phyloP scores from a whole-genome alignment of 2,113 vertebrate genomes.

The Ibidorhyncha struthersii region DNA sequence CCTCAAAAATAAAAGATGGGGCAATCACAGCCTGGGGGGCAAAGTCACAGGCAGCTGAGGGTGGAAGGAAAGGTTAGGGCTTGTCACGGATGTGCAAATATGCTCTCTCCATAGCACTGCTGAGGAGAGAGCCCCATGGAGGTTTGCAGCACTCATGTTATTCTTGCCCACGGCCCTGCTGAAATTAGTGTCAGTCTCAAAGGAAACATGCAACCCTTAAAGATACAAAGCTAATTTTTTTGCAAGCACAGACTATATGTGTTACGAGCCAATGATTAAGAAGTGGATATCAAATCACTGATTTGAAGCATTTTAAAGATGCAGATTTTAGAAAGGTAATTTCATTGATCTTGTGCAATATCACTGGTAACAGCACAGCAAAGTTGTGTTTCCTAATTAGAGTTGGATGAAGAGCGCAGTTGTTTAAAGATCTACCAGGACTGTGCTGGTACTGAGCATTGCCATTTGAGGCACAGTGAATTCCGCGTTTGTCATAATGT shows the following conservation, averaged over 20 bases:
- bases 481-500: not conserved
- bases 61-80: not conserved
- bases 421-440: not conserved
- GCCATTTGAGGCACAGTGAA: not conserved
- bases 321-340: not conserved
- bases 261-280: not conserved
- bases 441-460: not conserved
- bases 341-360: not conserved
- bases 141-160: not conserved
- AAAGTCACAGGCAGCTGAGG: not conserved
- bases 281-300: not conserved
- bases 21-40: not conserved
- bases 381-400: not conserved
- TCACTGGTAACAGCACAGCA: not conserved
- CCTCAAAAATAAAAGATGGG: slow-evolving; percentile 10
- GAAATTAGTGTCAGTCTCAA: slow-evolving; percentile 10
- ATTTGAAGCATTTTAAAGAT: not conserved
- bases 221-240: not conserved
- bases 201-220: not conserved
- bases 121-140: not conserved
- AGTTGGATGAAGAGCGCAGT: not conserved
- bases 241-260: not conserved
- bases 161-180: slow-evolving; percentile 13
- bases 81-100: not conserved
- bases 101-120: not conserved